Conservation (phyloP, 1,140 invertebrate species). For the Apis dorsata region DNA sequence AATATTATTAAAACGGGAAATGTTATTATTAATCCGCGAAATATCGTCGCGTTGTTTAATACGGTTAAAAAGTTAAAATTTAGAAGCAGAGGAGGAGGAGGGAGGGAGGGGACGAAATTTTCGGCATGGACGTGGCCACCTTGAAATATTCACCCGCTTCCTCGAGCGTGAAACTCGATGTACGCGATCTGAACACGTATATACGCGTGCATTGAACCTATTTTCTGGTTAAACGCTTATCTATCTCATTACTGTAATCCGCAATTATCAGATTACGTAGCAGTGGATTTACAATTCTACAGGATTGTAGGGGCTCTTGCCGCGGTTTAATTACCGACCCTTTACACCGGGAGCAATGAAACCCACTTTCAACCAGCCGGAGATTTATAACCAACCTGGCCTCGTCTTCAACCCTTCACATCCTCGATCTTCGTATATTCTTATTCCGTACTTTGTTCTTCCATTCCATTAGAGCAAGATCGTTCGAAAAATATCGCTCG, state of each 20-base stretch:
- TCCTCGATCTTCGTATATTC: too few species aligned
- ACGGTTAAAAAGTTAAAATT: background rate
- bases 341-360: background rate
- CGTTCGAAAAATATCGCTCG: too few species aligned
- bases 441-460: too few species aligned
- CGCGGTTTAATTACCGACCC: slow-evolving; percentile 15
- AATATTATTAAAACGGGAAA: too few species aligned
- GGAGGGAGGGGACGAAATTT: background rate
- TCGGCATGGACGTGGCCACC: too few species aligned
- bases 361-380: slow-evolving; percentile 5
- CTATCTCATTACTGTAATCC: slow-evolving; percentile 30
- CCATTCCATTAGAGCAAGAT: background rate
- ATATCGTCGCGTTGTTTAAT: background rate
- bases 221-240: slow-evolving; percentile 27
- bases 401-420: background rate
- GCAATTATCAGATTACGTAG: slow-evolving; percentile 26
- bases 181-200: background rate
- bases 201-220: background rate
- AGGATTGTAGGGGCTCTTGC: background rate
- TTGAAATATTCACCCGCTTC: background rate
- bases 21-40: too few species aligned
- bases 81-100: too few species aligned
- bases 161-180: background rate
- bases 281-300: slow-evolving; percentile 16
- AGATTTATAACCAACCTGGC: background rate